phyloP scores from a whole-genome alignment of 2,113 vertebrate species.

The Rostratula benghalensis region DNA sequence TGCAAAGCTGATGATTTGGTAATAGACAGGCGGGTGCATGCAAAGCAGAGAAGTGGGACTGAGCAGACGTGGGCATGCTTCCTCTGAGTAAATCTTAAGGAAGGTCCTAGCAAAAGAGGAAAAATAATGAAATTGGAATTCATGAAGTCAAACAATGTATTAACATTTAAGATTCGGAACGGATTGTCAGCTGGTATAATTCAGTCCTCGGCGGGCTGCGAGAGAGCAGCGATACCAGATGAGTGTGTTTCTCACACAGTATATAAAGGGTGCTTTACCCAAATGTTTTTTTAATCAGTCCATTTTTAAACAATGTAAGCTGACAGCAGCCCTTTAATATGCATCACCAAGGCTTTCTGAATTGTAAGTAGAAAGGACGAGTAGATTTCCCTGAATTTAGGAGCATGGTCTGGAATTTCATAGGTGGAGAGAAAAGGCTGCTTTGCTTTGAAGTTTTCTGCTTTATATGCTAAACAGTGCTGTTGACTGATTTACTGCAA shows the following conservation, averaged over 20 bases:
- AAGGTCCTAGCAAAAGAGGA: not conserved
- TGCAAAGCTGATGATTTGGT: not conserved
- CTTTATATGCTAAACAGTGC: constrained; percentile 51
- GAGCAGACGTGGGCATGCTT: not conserved
- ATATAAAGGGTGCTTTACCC: not conserved
- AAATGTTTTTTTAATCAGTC: constrained; percentile 40
- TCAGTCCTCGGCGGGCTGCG: not conserved
- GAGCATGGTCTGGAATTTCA: constrained; percentile 18
- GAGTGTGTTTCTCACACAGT: not conserved
- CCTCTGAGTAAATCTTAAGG: not conserved
- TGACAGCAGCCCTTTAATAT: constrained; percentile 45
- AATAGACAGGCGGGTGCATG: not conserved
- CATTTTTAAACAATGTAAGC: constrained; percentile 19
- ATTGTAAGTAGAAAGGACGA: not conserved
- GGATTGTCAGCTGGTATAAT: not conserved
- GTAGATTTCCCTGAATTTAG: constrained; percentile 17
- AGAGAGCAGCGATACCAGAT: not conserved
- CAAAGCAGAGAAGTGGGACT: not conserved
- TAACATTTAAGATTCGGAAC: not conserved
- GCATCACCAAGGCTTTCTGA: not conserved
- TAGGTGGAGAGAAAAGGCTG: constrained; percentile 30
- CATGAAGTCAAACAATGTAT: not conserved
- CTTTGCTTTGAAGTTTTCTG: constrained; percentile 18
- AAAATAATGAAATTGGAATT: not conserved
- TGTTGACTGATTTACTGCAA: constrained; percentile 52